A percentile compares a stretch with the other conserved stretches of the same genome.
Evolutionary conservation across 1,140 invertebrate species (phyloP).

Genomic region (Drosophila mayri): DNA sequence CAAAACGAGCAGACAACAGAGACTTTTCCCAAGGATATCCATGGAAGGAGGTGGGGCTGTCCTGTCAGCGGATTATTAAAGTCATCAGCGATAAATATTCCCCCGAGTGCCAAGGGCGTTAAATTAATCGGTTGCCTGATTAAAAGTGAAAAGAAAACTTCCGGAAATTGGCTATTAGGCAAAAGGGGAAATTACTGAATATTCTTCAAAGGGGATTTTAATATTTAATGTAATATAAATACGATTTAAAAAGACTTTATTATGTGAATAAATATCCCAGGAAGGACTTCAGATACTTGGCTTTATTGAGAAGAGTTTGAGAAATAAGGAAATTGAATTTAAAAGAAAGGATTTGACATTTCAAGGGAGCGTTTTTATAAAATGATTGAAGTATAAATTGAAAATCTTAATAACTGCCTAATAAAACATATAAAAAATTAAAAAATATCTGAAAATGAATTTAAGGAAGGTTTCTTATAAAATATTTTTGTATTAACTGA

Average conservation of each 20-base stretch:
- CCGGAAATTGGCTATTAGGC: constrained; percentile 7
- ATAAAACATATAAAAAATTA: no score
- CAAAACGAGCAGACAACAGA: constrained; percentile 44
- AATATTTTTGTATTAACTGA: no score
- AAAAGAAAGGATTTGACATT: background rate
- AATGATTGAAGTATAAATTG: no score
- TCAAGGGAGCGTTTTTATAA: no score
- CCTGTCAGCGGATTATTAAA: constrained; percentile 41
- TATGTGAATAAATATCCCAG: background rate
- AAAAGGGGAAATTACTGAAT: background rate
- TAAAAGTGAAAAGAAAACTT: constrained; percentile 8
- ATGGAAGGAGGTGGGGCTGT: background rate
- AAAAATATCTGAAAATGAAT: no score
- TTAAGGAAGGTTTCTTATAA: no score
- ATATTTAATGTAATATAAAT: background rate
- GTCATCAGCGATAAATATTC: constrained; percentile 39
- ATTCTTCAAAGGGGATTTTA: background rate
- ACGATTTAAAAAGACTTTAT: background rate
- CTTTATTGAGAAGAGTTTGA: background rate
- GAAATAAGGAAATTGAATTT: background rate
- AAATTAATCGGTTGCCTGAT: constrained; percentile 11
- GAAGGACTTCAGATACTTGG: background rate
- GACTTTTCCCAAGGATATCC: background rate
- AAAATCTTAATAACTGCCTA: no score
- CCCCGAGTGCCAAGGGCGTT: constrained; percentile 7